Base-by-base conservation (phyloP, 2,797 vertebrate genomes). In the Labroides dimidiatus region DNA sequence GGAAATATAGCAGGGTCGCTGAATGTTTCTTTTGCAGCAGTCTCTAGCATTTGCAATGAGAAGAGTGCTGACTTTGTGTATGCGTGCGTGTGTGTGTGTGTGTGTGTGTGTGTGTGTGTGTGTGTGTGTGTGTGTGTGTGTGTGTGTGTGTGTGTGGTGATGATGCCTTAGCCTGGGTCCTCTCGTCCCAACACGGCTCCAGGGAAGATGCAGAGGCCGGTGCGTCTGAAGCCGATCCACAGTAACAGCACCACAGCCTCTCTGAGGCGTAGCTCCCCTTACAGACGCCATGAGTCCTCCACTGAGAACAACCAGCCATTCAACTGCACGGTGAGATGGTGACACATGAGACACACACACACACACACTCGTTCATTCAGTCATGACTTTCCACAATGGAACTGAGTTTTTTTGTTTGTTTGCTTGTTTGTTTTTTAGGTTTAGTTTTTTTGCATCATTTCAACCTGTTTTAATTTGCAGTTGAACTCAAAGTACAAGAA, bases 121-220 rank as follows among this genome's bases (percentile, higher is more conserved):
- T 21, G n/a, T 59, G 14, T 63, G 3, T 77, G 36, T 59, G 21
- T 61, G 41, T 36, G 36, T 36, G 36, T 36, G 36, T 36, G 37
- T 39, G 37, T 39, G 37, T 39, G 37, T 39, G 11, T 13, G 37
- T 39, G 37, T 39, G 37, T 39, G 37, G 6, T 27, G 27, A 27
- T 6, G 62, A n/a, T 45, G 20, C 69, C 70, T 82, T 77, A 95
- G 97, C 81, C 87, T n/a, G 78, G 89, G 41, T 94, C 90, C 0
- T 92, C 95, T 50, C 87, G 94, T 33, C 96, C 96, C 39, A 96
- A 91, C 66, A 97, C 96, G 0, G 96, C 96, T 45, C 96, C 96
- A 0, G 96, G 94, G 72, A 94, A 94, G 33, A 83, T 88, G 81
- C 96, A 95, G 73, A 93, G 92, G 42, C 96, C 93, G 0, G 78